Base-by-base conservation (phyloP, 2,797 vertebrate species). In the Helostoma temminkii region DNA sequence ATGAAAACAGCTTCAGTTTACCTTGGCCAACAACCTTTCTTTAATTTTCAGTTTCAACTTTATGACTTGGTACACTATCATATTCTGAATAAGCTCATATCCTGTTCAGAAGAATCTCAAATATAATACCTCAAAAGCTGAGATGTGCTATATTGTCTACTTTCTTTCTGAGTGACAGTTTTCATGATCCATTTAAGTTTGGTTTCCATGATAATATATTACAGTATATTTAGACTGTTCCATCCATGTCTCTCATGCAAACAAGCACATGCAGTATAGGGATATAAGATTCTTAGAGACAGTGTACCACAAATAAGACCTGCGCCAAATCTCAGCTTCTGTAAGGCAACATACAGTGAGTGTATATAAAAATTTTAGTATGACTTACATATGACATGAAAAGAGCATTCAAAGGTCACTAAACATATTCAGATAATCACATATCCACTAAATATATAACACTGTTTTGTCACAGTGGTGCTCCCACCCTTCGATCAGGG, bases 51-150 rank as follows among this genome's bases (percentile, higher is more conserved):
- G 2, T 50, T 61, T 72, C 54, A 22, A 41, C 39, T 68, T 56
- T 48, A 63, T 53, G 22, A 71, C 32, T 61, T 19, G 4, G 26
- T n/a, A 18, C 19, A 16, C 76, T 56, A 65, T 63, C 39, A 49
- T 65, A 74, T 49, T 61, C 25, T 37, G n/a, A 76, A 78, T 65
- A 69, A 72, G 58, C 32, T 81, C 49, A 81, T 83, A 69, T 78
- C 71, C 71, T 30, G 32, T 74, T 58, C 5, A 39, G 36, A 56
- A 55, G 45, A 74, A 57, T 74, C 18, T 59, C 54, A 66, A 64
- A 80, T 71, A 76, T 59, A 52, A 37, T 37, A 37, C 15, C 11
- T 37, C 14, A 12, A 74, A 60, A 59, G 39, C 30, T 21, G 6
- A 54, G 39, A 72, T 67, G 19, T 48, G 26, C 22, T 71, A 16